Percentiles rank a stretch among this genome's conserved stretches.
Conservation (phyloP, 2,113 vertebrate genomes). For the Phylloscopus trochiloides region DNA sequence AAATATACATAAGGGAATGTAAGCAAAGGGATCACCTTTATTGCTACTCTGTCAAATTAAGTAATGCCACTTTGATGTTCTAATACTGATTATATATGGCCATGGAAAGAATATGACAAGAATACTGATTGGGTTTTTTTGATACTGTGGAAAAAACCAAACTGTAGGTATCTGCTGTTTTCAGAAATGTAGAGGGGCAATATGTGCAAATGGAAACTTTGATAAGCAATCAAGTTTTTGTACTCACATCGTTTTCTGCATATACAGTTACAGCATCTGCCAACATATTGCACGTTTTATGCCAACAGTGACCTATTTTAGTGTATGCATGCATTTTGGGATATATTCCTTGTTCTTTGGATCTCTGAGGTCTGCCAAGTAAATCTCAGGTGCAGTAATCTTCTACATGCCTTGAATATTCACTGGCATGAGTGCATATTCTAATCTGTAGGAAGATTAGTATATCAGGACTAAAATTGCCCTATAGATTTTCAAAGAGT, state of each 20-base stretch:
- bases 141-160: not conserved
- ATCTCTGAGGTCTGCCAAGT: not conserved
- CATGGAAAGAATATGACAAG: not conserved
- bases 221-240: not conserved
- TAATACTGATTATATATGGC: not conserved
- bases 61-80: conserved; percentile 9
- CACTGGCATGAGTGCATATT: not conserved
- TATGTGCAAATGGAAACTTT: not conserved
- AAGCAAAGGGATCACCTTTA: not conserved
- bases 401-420: not conserved
- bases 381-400: conserved; percentile 34
- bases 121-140: not conserved
- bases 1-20: not conserved
- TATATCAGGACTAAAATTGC: not conserved
- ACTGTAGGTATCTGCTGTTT: not conserved
- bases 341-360: not conserved
- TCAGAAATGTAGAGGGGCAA: not conserved
- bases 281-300: not conserved
- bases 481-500: not conserved
- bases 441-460: not conserved
- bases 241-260: not conserved
- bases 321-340: not conserved
- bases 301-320: not conserved
- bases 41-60: not conserved
- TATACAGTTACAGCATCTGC: not conserved